Evolutionary conservation across 2,113 vertebrate genomes (phyloP).

Genomic region (Eudyptes chrysolophus): DNA sequence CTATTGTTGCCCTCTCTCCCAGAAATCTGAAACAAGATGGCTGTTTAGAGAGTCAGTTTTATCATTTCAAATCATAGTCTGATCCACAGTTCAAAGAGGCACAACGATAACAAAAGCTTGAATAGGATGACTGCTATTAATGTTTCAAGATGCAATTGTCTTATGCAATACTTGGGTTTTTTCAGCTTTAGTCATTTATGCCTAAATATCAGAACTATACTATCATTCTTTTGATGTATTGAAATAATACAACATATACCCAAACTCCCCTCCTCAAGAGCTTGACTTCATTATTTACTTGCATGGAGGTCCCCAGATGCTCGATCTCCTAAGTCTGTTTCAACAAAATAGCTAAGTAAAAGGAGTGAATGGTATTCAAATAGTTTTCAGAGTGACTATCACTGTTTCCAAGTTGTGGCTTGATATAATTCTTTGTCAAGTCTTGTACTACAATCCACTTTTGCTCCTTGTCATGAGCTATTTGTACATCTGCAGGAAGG

Average conservation of each 20-base stretch:
- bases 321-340: neutral
- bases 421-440: neutral
- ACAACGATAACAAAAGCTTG: neutral
- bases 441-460: neutral
- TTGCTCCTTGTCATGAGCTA: neutral
- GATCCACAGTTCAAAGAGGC: neutral
- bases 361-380: neutral
- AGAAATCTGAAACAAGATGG: neutral
- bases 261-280: neutral
- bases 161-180: accelerated
- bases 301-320: neutral
- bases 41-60: neutral
- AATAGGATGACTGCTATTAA: accelerated
- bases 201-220: neutral
- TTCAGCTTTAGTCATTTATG: neutral
- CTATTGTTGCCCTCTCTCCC: neutral
- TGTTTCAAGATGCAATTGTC: neutral
- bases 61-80: neutral
- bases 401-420: neutral
- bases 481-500: neutral
- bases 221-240: neutral
- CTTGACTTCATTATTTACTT: neutral
- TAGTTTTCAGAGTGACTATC: neutral
- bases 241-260: neutral
- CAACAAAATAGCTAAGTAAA: neutral